Base-by-base conservation (phyloP, 2,113 vertebrate species). In the Callipepla squamata region DNA sequence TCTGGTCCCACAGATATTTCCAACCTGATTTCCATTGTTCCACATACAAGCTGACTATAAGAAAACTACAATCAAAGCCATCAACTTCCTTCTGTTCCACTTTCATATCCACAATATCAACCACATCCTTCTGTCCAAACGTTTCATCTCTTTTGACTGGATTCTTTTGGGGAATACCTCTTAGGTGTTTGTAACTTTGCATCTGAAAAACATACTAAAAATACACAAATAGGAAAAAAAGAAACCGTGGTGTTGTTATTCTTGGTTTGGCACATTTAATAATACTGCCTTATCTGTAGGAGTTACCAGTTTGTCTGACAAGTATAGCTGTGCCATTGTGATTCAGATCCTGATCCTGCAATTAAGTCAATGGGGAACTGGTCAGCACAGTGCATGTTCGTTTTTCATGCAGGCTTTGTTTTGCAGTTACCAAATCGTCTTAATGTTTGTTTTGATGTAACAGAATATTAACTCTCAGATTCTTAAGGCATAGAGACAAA, bases 381-480 rank as follows among this genome's bases (percentile, higher is more conserved):
- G 8, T 75, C 70, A 84, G 21, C 28, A n/a, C 48, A 13, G 22
- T 26, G 55, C 44, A 44, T 42, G 40, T 36, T 32, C 4, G 1
- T 30, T 80, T 44, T 34, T 45, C 36, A 55, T 0, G 0, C 30
- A 45, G 61, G 9, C 34, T 87, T 15, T 15, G 9, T 90, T 91
- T 85, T 47, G 53, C 90, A 66, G 7, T 62, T 84, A 50, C n/a
- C 21, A 57, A 51, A 78, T 48, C 16, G 48, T 87, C 85, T 85
- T 68, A 77, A 83, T 58, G 57, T 78, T 85, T 28, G 53, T 90
- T 80, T 90, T 90, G 65, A 93, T 91, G 65, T 74, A 59, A 36
- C 9, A 53, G 32, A 50, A 20, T 30, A 90, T 86, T 80, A 92
- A 86, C 9, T 9, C 45, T 73, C 59, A 51, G 57, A 59, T 83